Evolutionary conservation across 2,888 invertebrate genomes (phyloP).

Genomic region (Tinea semifulvella): DNA sequence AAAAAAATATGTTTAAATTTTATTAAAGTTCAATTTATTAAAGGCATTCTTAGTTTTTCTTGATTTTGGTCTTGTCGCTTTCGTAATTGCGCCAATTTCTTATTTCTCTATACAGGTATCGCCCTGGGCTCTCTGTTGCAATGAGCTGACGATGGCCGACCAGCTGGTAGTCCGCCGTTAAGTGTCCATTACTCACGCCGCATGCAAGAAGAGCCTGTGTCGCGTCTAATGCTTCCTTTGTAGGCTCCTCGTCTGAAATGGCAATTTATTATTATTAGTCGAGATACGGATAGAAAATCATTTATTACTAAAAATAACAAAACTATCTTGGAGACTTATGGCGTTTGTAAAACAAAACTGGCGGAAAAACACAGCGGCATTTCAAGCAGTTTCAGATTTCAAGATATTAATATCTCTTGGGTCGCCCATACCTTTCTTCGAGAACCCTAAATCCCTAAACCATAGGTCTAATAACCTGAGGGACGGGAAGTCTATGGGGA

Average conservation of each 20-base stretch:
- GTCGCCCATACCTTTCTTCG: too few relatives aligned
- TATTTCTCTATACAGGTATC: conserved; percentile 47
- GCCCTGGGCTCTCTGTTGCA: conserved; percentile 13
- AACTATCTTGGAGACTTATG: too few relatives aligned
- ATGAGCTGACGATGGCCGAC: conserved; percentile 11
- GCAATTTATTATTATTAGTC: neutral
- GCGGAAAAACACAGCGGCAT: too few relatives aligned
- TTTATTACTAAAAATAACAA: too few relatives aligned
- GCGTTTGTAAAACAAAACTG: too few relatives aligned
- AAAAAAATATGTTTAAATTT: neutral
- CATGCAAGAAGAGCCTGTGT: conserved; percentile 65
- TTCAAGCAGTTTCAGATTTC: too few relatives aligned
- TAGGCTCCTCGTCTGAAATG: conserved; percentile 65
- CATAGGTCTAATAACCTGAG: too few relatives aligned
- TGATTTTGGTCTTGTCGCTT: conserved; percentile 32
- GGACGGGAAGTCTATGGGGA: too few relatives aligned
- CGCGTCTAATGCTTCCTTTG: conserved; percentile 60
- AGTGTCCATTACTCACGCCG: conserved; percentile 67
- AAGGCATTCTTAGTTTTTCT: conserved; percentile 19
- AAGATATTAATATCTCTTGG: too few relatives aligned
- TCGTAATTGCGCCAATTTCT: conserved; percentile 55
- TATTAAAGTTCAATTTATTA: neutral
- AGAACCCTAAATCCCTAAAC: too few relatives aligned
- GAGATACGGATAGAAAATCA: too few relatives aligned
- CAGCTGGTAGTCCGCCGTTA: conserved; percentile 46